Evolutionary conservation across 2,888 invertebrate genomes (phyloP).

Genomic region (Peribatodes rhomboidaria): DNA sequence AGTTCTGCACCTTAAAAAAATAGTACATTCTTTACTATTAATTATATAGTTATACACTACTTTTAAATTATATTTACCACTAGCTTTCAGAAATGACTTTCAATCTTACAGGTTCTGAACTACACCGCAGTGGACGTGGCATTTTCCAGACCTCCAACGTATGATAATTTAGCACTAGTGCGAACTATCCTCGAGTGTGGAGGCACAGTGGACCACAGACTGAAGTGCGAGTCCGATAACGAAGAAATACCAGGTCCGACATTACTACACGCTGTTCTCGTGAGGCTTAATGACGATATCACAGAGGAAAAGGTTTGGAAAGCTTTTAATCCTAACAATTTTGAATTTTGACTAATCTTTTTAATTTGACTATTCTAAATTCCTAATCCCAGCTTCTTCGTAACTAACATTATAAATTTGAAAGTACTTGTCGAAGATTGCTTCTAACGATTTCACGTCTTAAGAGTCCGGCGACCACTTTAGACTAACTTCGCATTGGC

Average conservation of each 20-base stretch:
- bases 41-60: no score
- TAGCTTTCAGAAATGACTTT: not conserved
- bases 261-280: conserved; percentile 69
- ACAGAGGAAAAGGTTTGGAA: conserved; percentile 62
- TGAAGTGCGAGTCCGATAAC: conserved; percentile 42
- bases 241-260: conserved; percentile 64
- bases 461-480: no score
- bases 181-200: conserved; percentile 65
- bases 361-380: no score
- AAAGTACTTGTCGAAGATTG: no score
- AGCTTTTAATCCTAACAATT: not conserved
- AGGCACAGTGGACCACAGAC: conserved; percentile 59
- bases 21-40: no score
- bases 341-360: no score
- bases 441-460: no score
- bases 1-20: no score
- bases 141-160: conserved; percentile 62
- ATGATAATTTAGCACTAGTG: conserved; percentile 64
- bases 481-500: no score
- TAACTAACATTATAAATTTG: no score
- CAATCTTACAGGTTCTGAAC: conserved; percentile 56
- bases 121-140: conserved; percentile 71
- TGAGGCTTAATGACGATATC: conserved; percentile 57
- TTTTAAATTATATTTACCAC: no score
- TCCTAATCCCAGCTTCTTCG: no score